Base-by-base conservation (phyloP, 2,797 vertebrate genomes). In the Gobionotothen gibberifrons region DNA sequence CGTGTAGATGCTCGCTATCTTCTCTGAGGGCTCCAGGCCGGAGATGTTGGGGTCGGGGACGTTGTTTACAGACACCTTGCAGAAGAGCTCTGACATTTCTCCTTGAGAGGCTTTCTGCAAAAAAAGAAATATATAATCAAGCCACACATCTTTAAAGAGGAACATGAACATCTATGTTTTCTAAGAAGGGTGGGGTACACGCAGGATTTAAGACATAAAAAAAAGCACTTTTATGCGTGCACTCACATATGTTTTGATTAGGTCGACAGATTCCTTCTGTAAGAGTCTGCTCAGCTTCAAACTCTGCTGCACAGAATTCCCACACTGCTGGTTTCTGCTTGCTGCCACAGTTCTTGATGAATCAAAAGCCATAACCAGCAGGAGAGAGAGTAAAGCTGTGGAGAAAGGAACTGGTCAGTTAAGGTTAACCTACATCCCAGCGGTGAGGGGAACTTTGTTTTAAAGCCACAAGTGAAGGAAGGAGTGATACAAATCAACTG, bases 171-270 rank as follows among this genome's bases (percentile, higher is more conserved):
- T 53, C 44, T 5, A 6, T 72, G 29, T 43, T 42, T 40, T 26
- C 9, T 11, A 29, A 51, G 29, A 19, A 46, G 61, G 64, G 32
- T 19, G 15, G 48, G 71, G 17, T 2, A 22, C 26, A 65, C 69
- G n/a, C 61, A 44, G 21, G 15, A 36, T 42, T 72, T 21, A 56
- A 46, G 47, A 48, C 44, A 66, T 72, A 17, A 78, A 47, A 46
- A 46, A 42, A 15, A 69, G 60, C 63, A 59, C 21, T 67, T 83
- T 47, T 51, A 52, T 47, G 54, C 5, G 13, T 69, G 40, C 62
- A 94, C 95, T 95, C 85, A 96, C 95, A 74, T 95, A 96, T 86
- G 55, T 89, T 83, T 85, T 88, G 83, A 94, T 81, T 44, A 95
- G 82, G 39, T 91, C 83, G 17, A 57, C 85, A 7, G 93, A 85